phyloP scores from a whole-genome alignment of 2,888 invertebrate genomes.

The Empis stercorea region DNA sequence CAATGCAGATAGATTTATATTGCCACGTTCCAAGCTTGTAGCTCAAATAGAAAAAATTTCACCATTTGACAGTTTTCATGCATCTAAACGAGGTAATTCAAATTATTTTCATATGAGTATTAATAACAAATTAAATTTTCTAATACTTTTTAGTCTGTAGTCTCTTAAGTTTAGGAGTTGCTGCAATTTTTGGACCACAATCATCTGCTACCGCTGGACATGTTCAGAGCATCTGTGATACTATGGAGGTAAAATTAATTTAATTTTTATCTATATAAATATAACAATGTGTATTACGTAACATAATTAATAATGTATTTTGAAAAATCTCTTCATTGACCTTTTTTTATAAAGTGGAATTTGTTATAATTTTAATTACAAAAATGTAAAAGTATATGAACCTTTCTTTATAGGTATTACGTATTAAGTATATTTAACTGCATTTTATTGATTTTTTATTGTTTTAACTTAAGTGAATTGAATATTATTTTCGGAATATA shows the following conservation, averaged over 20 bases:
- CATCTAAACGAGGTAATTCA: conserved; percentile 72
- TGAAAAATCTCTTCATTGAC: too few species aligned
- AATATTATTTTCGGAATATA: too few species aligned
- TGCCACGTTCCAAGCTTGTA: conserved; percentile 74
- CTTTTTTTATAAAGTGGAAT: too few species aligned
- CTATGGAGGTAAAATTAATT: conserved; percentile 55
- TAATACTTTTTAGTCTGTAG: conserved; percentile 92
- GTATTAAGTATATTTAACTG: too few species aligned
- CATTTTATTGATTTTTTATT: too few species aligned
- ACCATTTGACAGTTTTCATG: conserved; percentile 86
- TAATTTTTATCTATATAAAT: background rate
- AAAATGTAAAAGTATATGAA: too few species aligned
- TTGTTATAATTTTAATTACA: too few species aligned
- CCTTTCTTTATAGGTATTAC: too few species aligned
- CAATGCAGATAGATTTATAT: conserved; percentile 67
- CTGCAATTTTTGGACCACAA: conserved; percentile 89
- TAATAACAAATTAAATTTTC: too few species aligned
- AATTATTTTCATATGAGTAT: background rate
- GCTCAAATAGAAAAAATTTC: conserved; percentile 83
- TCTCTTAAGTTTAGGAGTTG: conserved; percentile 73
- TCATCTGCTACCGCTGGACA: conserved; percentile 82
- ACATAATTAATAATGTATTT: too few species aligned
- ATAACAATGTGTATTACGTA: too few species aligned
- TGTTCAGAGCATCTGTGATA: conserved; percentile 91
- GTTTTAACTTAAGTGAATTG: too few species aligned